Evolutionary conservation across 53 echinoderm and acorn worm genomes (phyloP), one percentile per base, ranked within the genome.

Genomic region (Henricia sp.): DNA sequence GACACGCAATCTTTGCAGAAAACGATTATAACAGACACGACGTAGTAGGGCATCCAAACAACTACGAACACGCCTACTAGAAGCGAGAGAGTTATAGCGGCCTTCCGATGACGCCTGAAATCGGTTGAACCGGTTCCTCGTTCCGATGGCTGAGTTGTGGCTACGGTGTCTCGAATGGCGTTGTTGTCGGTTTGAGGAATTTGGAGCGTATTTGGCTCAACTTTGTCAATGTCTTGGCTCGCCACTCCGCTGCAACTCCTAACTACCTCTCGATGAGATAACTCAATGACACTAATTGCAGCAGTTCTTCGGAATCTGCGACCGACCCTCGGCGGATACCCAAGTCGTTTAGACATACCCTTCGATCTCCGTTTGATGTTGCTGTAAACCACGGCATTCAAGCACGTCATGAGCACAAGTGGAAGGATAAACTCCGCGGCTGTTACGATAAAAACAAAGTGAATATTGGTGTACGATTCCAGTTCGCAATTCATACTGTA

Each of bases 1-100:
- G 55, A 38, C 2, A 91, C 70, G 46, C 93, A 96, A 29, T 90
- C 86, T 3, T 82, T 86, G 34, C 92, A 91, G 13, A 90, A 85
- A 4, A 92, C 72, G n/a, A 56, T 59, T 6, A 84, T 74, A 17
- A 94, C 76, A 12, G 92, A 77, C 23, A 74, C 77, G 33, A 96
- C 64, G 59, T 96, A 88, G 53, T 83, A 94, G 5, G 96, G 96
- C 1, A 91, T 50, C 93, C 93, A 91, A 29, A 89, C 88, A 16
- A 88, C 52, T n/a, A 91, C 27, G 62, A 93, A 96, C 21, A 90
- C 93, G 1, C 84, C 73, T 5, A 96, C 96, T 1, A 96, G 83
- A 13, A 92, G 86, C 8, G 92, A 82, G 0, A 93, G 68, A 1
- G 83, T 87, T 0, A 89, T 85, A 3, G 96, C 96, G 14, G 93